A percentile compares a stretch with the other conserved stretches of the same genome.
These are phyloP conservation scores for Cydia fagiglandana DNA, from an alignment of 1,140 invertebrate species.

Conservation along the genomic window DNA sequence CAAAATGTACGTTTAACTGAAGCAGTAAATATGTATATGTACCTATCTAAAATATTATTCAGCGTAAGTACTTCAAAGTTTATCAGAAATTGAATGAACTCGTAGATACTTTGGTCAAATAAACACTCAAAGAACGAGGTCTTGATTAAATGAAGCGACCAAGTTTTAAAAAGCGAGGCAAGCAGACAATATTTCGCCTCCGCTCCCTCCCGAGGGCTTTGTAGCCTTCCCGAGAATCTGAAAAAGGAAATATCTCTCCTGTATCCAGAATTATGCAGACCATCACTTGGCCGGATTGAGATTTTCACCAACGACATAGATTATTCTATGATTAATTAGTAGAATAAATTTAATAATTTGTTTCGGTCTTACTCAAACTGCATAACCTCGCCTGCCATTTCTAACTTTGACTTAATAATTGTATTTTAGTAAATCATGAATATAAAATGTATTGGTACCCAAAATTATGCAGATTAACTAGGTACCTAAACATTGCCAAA, in stretches of 20 bases:
- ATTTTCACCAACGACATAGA: background rate
- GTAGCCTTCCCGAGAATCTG: constrained; percentile 43
- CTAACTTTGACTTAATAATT: too few species aligned
- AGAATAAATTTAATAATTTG: too few species aligned
- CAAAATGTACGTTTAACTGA: too few species aligned
- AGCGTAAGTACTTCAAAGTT: constrained; percentile 29
- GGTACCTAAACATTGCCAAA: too few species aligned
- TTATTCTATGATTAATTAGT: background rate
- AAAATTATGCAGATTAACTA: too few species aligned
- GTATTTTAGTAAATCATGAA: too few species aligned
- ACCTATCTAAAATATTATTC: constrained; percentile 30
- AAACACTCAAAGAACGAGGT: constrained; percentile 50
- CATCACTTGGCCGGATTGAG: background rate
- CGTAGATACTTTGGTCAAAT: constrained; percentile 50
- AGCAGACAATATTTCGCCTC: constrained; percentile 44
- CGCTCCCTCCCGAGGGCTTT: constrained; percentile 41
- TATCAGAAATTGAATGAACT: constrained; percentile 41
- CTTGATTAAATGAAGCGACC: constrained; percentile 54
- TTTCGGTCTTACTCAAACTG: too few species aligned
- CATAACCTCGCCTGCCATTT: too few species aligned
- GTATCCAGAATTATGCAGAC: constrained; percentile 47
- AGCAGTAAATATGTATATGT: too few species aligned
- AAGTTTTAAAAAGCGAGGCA: constrained; percentile 45
- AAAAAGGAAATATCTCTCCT: constrained; percentile 48
- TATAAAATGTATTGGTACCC: too few species aligned